These are phyloP conservation scores for Oncorhynchus mykiss DNA, from an alignment of 2,113 vertebrate genomes.

Conservation along the genomic window DNA sequence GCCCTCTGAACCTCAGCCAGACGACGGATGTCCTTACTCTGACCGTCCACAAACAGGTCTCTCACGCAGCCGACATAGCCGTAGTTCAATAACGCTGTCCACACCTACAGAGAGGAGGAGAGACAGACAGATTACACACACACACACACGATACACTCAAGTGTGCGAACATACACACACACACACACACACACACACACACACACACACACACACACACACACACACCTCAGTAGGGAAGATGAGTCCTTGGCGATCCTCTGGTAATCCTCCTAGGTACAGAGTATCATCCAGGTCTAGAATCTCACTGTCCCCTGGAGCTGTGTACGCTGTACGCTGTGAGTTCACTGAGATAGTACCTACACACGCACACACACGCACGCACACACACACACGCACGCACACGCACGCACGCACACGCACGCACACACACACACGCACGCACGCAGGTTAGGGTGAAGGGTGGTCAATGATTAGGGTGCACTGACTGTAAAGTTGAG, in stretches of 20 bases:
- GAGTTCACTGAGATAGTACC: conserved; percentile 99
- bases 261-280: conserved; percentile 94
- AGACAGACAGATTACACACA: background rate
- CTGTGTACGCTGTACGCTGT: conserved; percentile 90
- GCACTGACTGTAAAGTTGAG: too few relatives aligned
- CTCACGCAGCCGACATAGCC: conserved; percentile 97
- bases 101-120: conserved; percentile 87
- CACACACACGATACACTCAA: too few relatives aligned
- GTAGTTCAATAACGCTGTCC: conserved; percentile 97
- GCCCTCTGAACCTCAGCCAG: conserved; percentile 94
- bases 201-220: background rate
- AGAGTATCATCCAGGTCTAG: conserved; percentile 94
- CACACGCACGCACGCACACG: background rate
- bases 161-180: background rate
- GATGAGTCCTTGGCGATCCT: conserved; percentile 92
- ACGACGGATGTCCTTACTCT: conserved; percentile 97
- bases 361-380: conserved; percentile 32
- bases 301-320: conserved; percentile 98
- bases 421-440: background rate
- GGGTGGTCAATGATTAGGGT: too few relatives aligned
- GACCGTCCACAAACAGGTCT: conserved; percentile 97
- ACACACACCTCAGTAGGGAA: conserved; percentile 89
- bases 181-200: conserved; percentile 48
- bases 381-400: conserved; percentile 11
- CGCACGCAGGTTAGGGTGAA: background rate